phyloP scores from a whole-genome alignment of 92 coral and sea anemone species.

The Zoanthus gigantus region DNA sequence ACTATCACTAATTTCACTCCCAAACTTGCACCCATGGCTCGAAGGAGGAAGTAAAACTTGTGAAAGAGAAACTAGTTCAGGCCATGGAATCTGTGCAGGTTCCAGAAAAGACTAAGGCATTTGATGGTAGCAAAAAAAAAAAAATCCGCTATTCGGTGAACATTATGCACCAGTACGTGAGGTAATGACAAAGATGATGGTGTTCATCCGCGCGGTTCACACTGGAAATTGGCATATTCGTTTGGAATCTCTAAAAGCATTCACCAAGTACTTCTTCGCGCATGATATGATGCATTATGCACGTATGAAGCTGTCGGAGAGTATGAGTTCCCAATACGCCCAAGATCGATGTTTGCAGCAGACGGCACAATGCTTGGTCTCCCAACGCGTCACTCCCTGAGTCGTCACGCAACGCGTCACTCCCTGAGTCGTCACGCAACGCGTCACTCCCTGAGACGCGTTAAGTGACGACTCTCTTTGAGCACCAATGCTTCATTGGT shows the following conservation, averaged over 20 bases:
- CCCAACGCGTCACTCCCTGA: no score
- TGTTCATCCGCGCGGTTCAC: conserved; percentile 61
- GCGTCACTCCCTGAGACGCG: no score
- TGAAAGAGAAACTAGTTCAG: conserved; percentile 28
- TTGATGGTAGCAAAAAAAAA: conserved; percentile 38
- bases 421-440: no score
- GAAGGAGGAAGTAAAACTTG: conserved; percentile 33
- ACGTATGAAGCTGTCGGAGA: conserved; percentile 49
- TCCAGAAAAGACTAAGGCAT: conserved; percentile 52
- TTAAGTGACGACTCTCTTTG: no score
- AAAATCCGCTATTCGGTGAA: conserved; percentile 50
- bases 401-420: no score
- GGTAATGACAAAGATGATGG: conserved; percentile 62
- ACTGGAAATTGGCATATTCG: conserved; percentile 59
- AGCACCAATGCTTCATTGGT: not conserved
- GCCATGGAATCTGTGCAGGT: not conserved
- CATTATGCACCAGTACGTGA: conserved; percentile 54
- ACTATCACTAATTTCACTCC: no score
- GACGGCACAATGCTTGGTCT: not conserved
- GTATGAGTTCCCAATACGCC: not conserved
- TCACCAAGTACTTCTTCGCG: not conserved
- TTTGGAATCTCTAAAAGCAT: conserved; percentile 49
- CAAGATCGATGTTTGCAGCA: conserved; percentile 25
- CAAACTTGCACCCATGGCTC: conserved; percentile 34
- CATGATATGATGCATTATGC: conserved; percentile 70